Evolutionary conservation across 2,888 invertebrate genomes (phyloP).

Genomic region (Neoitamus cyanurus): DNA sequence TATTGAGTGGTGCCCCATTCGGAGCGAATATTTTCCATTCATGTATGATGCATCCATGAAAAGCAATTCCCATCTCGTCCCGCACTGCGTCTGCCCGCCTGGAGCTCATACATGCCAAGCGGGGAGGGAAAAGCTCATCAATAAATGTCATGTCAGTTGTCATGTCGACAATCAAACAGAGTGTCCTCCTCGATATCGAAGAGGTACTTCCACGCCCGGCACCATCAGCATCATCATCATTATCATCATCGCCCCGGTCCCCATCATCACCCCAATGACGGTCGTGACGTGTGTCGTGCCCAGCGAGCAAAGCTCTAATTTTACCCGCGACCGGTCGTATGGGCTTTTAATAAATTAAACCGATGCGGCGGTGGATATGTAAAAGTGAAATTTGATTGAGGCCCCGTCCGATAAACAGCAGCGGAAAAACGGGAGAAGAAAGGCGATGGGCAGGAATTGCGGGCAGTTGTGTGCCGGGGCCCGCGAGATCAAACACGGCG

Average conservation of each 20-base stretch:
- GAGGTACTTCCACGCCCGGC: slow-evolving; percentile 30
- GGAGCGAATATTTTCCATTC: not conserved
- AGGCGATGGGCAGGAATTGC: not conserved
- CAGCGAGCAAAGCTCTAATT: slow-evolving; percentile 50
- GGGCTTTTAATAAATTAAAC: slow-evolving; percentile 38
- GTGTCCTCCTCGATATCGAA: slow-evolving; percentile 46
- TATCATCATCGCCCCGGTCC: slow-evolving; percentile 33
- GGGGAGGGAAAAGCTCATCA: slow-evolving; percentile 50
- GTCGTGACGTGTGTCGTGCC: slow-evolving; percentile 45
- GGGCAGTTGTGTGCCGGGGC: no score
- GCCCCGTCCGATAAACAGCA: not conserved
- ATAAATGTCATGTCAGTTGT: slow-evolving; percentile 53
- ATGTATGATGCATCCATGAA: not conserved
- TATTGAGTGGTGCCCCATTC: not conserved
- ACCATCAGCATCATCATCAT: slow-evolving; percentile 50
- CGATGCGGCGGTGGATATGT: slow-evolving; percentile 3
- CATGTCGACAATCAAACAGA: slow-evolving; percentile 51
- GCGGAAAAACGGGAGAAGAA: not conserved
- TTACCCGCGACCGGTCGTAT: slow-evolving; percentile 47
- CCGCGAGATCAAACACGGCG: slow-evolving; percentile 10
- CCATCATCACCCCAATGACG: slow-evolving; percentile 40
- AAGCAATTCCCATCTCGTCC: not conserved
- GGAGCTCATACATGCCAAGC: not conserved
- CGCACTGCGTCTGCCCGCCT: not conserved
- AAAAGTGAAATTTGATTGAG: slow-evolving; percentile 36